Base-by-base conservation (phyloP, 2,888 invertebrate genomes). In the Cheilosia impressa region DNA sequence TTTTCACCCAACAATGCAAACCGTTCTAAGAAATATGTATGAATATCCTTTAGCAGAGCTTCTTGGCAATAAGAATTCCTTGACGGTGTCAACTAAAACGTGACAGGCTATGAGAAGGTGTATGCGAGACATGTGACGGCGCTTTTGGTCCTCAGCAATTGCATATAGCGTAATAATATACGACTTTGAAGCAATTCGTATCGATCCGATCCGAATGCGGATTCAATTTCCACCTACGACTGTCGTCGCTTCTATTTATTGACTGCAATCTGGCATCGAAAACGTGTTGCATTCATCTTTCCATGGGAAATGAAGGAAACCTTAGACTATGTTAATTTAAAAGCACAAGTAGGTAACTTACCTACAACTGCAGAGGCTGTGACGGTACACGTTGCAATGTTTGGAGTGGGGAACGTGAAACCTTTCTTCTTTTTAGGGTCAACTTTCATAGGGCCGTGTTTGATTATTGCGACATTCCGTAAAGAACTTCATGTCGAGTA, bases 311-410 rank as follows among this genome's bases (percentile, higher is more conserved):
- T 24, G n/a, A n/a, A 43, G 2, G 58, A 24, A 60, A 41, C 43
- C 58, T 41, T 60, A 60, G 43, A 60, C 24, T 43, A 38, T 60
- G 58, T 41, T 58, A 58, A 58, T 58, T 58, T 58, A 41, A 41
- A 22, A 24, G 22, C 9, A 43, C n/a, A 22, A 24, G 6, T 27
- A 9, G 31, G 31, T 9, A 2, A 0, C 31, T 9, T 7, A 0
- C 1, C 1, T 31, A 31, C 31, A 2, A 31, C 31, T 9, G 9
- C 31, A 31, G 6, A 31, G 31, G 15, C 38, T 13, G 10, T 3
- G 38, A 3, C 13, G 4, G 13, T 34, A 3, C 9, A 34, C 7
- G 31, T 31, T 31, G 31, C 7, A 7, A 7, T 31, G 34, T n/a
- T n/a, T n/a, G n/a, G n/a, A n/a, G n/a, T 34, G 10, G 34, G 34